Evolutionary conservation across 1,140 invertebrate genomes (phyloP).

Genomic region (Tyrophagus putrescentiae): DNA sequence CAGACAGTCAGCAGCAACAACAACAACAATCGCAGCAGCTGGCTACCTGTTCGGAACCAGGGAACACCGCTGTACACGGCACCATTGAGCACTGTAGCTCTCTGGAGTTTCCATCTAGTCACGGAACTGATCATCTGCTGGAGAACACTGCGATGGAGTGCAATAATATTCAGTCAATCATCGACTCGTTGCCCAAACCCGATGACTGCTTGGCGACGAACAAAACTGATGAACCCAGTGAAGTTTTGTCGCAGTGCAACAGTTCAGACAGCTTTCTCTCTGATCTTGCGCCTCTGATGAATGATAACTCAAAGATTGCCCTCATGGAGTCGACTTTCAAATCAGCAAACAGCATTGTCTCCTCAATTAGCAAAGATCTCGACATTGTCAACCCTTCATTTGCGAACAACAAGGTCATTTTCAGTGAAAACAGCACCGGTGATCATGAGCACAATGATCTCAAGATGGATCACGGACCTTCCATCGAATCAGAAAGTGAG

Average conservation of each 20-base stretch:
- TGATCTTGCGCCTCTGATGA: slow-evolving; percentile 13
- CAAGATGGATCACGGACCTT: neutral
- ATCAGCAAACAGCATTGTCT: neutral
- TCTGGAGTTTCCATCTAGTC: slow-evolving; percentile 7
- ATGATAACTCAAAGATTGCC: slow-evolving; percentile 14
- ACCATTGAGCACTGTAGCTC: neutral
- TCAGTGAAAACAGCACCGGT: neutral
- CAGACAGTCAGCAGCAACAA: neutral
- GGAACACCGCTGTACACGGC: neutral
- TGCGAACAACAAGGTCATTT: slow-evolving; percentile 1
- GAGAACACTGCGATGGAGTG: neutral
- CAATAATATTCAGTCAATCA: slow-evolving; percentile 4
- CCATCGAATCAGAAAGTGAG: neutral
- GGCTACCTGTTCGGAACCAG: neutral
- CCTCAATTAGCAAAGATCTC: neutral
- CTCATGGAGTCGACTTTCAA: slow-evolving; percentile 13
- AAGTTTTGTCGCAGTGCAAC: neutral
- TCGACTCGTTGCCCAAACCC: slow-evolving; percentile 9
- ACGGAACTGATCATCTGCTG: neutral
- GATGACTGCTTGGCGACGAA: neutral
- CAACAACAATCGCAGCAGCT: neutral
- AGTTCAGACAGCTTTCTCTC: neutral
- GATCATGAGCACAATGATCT: slow-evolving; percentile 1
- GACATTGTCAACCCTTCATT: neutral
- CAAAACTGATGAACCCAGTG: neutral